phyloP scores from a whole-genome alignment of 2,888 invertebrate species.

The Arctia plantaginis region DNA sequence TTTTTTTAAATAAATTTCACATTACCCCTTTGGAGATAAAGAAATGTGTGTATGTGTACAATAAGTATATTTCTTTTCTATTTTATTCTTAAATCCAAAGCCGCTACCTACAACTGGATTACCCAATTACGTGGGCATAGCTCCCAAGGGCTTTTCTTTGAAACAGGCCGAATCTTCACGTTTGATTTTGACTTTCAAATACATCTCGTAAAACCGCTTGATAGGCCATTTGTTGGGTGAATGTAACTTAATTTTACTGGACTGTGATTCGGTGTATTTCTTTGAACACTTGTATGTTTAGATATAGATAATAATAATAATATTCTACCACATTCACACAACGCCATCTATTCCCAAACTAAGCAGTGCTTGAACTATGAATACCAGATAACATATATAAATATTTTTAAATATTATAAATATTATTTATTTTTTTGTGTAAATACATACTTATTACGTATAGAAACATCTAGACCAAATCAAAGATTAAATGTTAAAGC shows the following conservation, averaged over 20 bases:
- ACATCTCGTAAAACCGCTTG: slow-evolving; percentile 32
- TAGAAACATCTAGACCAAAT: too few relatives aligned
- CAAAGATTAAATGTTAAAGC: too few relatives aligned
- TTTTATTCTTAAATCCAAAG: slow-evolving; percentile 4
- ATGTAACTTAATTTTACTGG: slow-evolving; percentile 29
- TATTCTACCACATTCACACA: too few relatives aligned
- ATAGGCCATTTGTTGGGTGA: slow-evolving; percentile 12
- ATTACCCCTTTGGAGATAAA: too few relatives aligned
- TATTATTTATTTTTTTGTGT: too few relatives aligned
- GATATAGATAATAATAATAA: not conserved
- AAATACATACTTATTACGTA: too few relatives aligned
- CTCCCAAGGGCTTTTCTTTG: slow-evolving; percentile 43
- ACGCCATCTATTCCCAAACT: too few relatives aligned
- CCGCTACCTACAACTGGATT: slow-evolving; percentile 46
- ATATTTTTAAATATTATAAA: too few relatives aligned
- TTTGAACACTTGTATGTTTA: not conserved
- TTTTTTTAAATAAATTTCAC: too few relatives aligned
- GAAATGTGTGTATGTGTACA: not conserved
- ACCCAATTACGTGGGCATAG: slow-evolving; percentile 50
- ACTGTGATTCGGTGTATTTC: not conserved
- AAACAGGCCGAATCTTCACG: slow-evolving; percentile 29
- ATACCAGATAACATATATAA: too few relatives aligned
- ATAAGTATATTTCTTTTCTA: not conserved
- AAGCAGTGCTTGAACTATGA: too few relatives aligned
- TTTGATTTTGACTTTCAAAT: slow-evolving; percentile 56